phyloP scores from a whole-genome alignment of 2,113 vertebrate species.

The Oreochromis tanganicae region DNA sequence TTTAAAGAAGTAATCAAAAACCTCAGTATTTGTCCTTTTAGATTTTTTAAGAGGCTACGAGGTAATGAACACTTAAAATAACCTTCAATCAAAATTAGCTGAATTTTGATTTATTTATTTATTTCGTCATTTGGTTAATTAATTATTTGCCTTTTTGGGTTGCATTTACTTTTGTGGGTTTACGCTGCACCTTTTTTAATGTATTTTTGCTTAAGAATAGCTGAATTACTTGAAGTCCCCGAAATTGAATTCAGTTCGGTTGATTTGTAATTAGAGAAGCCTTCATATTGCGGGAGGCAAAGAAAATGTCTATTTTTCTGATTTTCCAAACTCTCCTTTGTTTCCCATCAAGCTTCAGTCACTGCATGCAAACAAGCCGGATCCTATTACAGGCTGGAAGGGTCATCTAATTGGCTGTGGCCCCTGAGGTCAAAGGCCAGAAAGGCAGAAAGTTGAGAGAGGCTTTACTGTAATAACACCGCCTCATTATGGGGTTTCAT shows the following conservation, averaged over 20 bases:
- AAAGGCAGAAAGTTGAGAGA: not conserved
- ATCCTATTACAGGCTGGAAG: not conserved
- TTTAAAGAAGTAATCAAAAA: not conserved
- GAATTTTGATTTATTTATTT: not conserved
- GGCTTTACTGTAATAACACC: constrained; percentile 39
- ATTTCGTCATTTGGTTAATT: accelerated
- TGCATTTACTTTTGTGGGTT: not conserved
- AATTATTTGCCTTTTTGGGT: accelerated
- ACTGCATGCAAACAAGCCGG: not conserved
- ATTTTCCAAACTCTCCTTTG: not conserved
- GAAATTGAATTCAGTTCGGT: accelerated
- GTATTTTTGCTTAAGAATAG: not conserved
- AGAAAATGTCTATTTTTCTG: not conserved
- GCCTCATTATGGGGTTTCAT: not conserved
- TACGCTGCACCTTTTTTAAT: not conserved
- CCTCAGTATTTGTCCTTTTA: not conserved
- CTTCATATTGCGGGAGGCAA: accelerated
- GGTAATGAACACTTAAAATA: not conserved
- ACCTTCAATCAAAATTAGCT: not conserved
- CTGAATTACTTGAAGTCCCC: accelerated
- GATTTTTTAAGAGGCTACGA: not conserved
- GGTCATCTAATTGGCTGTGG: not conserved
- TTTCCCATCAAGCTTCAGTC: not conserved
- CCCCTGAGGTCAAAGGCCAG: constrained; percentile 20
- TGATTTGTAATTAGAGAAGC: not conserved